Conservation (phyloP, 2,113 vertebrate species). For the rabbit (Oryctolagus cuniculus) region mOryCun1.1 NC_091443.1:93136501-93137000, state of each 20-base stretch:
- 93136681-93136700: background rate
- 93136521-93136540: background rate
- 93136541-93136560: background rate
- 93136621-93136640: background rate
- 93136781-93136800: background rate
- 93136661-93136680: background rate
- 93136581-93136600: background rate
- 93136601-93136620: background rate
- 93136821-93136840: background rate
- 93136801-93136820: background rate
- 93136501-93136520: background rate
- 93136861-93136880: background rate
- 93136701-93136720: background rate
- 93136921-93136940: background rate
- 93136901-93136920: background rate
- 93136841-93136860: background rate
- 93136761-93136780: background rate
- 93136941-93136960: background rate
- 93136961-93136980: background rate
- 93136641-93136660: rapidly evolving
- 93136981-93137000: background rate
- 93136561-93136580: background rate
- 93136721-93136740: background rate
- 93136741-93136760: background rate
- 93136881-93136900: background rate